Conservation (phyloP, 2,797 vertebrate genomes). For the Paratrypauchen microcephalus region DNA sequence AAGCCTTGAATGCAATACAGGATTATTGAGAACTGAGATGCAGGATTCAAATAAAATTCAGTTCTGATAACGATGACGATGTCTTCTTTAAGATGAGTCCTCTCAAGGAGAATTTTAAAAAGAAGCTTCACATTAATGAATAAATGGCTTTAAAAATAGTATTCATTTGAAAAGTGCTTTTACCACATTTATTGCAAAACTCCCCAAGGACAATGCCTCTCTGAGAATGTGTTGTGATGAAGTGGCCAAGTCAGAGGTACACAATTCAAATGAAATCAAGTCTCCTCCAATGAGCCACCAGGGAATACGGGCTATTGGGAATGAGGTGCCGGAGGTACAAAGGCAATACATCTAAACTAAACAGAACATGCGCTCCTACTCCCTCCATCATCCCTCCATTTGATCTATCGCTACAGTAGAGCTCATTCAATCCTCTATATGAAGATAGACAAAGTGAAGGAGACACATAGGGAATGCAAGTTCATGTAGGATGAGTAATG, state of each 20-base stretch:
- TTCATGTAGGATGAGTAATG: slow-evolving; percentile 57
- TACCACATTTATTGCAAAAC: not conserved
- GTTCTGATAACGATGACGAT: no score
- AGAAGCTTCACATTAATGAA: no score
- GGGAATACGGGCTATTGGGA: slow-evolving; percentile 3
- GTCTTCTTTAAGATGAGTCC: no score
- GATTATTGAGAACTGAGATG: no score
- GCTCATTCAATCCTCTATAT: slow-evolving; percentile 12
- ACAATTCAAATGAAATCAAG: slow-evolving; percentile 9
- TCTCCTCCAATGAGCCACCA: slow-evolving; percentile 5
- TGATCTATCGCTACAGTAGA: slow-evolving; percentile 25
- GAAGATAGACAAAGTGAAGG: slow-evolving; percentile 19
- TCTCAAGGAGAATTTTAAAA: no score
- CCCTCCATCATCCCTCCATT: slow-evolving; percentile 13
- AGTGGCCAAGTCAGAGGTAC: not conserved
- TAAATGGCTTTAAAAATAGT: not conserved
- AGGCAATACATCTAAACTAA: slow-evolving; percentile 18
- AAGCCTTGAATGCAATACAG: no score
- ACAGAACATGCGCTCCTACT: not conserved
- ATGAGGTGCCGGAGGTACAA: not conserved
- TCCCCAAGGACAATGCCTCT: not conserved
- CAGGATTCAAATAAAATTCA: no score
- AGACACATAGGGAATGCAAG: slow-evolving; percentile 16
- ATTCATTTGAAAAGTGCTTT: not conserved
- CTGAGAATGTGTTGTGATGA: not conserved